Base-by-base conservation (phyloP, 2,113 vertebrate genomes). In the Anseranas semipalmata region DNA sequence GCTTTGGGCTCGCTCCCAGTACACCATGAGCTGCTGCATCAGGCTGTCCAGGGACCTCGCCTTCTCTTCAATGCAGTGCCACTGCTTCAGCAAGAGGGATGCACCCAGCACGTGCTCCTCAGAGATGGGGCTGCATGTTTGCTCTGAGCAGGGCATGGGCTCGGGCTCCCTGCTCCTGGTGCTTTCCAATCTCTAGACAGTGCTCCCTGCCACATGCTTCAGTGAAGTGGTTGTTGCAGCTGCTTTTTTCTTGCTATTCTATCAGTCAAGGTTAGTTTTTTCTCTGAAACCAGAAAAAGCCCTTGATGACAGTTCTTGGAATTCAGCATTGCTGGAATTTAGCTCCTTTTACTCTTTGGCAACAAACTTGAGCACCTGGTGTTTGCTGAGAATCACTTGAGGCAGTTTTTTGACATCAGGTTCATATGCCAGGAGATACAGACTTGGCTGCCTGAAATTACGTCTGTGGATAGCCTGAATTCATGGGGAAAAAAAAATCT, bases 161-260 rank as follows among this genome's bases (percentile, higher is more conserved):
- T 83, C 1, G 0, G 48, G 30, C 58, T 53, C 65, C 17, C 56
- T 22, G 28, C 8, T 71, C 24, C 9, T 7, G 65, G n/a, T 60
- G 58, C n/a, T 33, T 14, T 8, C 41, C 41, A 59, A 78, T 53
- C 43, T 68, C 41, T 9, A n/a, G 39, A 17, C 0, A 0, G 10
- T 0, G 0, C 25, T 68, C 72, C 71, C 68, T 83, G 33, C 17
- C 14, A 4, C 45, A 6, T 7, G 4, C 9, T 53, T 17, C 0
- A 13, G 60, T 45, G n/a, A 82, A 78, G 20, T 6, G 8, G 37
- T 55, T 45, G 46, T 37, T 70, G 16, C 14, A 74, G 21, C 22
- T 55, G 52, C 7, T 52, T 78, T 82, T 87, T 45, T 27, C 68
- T 89, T 81, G 10, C 48, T 2, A 0, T 79, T 76, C 56, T 67